A percentile compares a stretch with the other conserved stretches of the same genome.
Conservation (phyloP, 2,797 vertebrate species). For the Spinus pinus region DNA sequence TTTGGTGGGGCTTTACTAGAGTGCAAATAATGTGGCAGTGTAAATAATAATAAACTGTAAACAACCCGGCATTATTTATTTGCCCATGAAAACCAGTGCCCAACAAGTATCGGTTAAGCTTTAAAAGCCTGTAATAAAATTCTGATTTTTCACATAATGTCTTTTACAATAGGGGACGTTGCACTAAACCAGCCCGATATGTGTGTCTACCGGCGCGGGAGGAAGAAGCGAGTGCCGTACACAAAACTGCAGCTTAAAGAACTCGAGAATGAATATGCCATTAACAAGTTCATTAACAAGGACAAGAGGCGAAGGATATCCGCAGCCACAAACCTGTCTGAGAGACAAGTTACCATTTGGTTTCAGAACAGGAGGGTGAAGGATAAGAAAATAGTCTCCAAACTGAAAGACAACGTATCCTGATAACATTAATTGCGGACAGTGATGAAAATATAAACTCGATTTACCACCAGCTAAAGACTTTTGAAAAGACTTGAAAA, state of each 20-base stretch:
- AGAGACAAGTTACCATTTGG: conserved; percentile 89
- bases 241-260: conserved; percentile 88
- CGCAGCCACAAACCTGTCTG: conserved; percentile 84
- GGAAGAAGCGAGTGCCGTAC: conserved; percentile 86
- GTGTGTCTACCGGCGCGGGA: conserved; percentile 81
- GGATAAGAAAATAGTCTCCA: conserved; percentile 85
- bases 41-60: conserved; percentile 72
- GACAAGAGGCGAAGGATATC: conserved; percentile 92
- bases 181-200: conserved; percentile 82
- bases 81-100: conserved; percentile 6
- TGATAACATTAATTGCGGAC: conserved; percentile 65
- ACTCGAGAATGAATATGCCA: conserved; percentile 91
- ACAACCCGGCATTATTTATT: conserved; percentile 51
- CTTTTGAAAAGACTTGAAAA: conserved; percentile 77
- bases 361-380: conserved; percentile 88
- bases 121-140: conserved; percentile 40
- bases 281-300: conserved; percentile 99
- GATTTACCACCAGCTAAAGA: conserved; percentile 52
- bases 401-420: conserved; percentile 82
- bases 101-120: neutral
- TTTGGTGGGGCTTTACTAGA: conserved; percentile 52
- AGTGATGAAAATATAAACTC: conserved; percentile 50
- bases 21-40: conserved; percentile 44
- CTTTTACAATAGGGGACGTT: conserved; percentile 77
- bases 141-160: conserved; percentile 70